Base-by-base conservation (phyloP, 2,113 vertebrate genomes). In the Calidris pugnax region DNA sequence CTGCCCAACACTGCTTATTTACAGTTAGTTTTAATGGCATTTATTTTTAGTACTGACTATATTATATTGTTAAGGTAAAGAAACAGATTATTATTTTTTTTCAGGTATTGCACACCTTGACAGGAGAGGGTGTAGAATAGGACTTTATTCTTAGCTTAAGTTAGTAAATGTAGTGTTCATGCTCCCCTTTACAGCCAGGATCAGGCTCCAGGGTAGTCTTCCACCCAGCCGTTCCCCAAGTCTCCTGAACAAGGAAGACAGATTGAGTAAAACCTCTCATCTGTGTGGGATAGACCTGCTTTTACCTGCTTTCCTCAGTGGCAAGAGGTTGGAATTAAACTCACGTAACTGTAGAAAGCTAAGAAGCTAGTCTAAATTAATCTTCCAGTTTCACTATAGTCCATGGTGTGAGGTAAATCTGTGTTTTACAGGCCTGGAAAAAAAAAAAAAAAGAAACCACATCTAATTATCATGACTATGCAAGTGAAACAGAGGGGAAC, bases 91-190 rank as follows among this genome's bases (percentile, higher is more conserved):
- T 53, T 53, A 57, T 4, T 68, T 17, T 64, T 68, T 79, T 68
- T 60, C 23, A 87, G 7, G 23, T 75, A 56, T 90, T 85, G 5
- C 0, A 0, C 16, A 47, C 8, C 33, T 11, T 41, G 32, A 47
- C 22, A 33, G 10, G 8, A 87, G 3, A 41, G 0, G 0, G 4
- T 67, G 6, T 45, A 30, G 32, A 87, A 71, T 7, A 39, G 12
- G 15, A 66, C 3, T 64, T 69, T n/a, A 71, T 85, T 10, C 5
- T 51, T 56, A 50, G 30, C 6, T 73, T 59, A 72, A 59, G 2
- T 71, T 55, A 50, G n/a, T 33, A 82, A 88, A 75, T 64, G 15
- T 2, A 35, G 7, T 50, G 50, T 7, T 22, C 62, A 16, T 9
- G 8, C 19, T 32, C 7, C 10, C 3, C 4, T 50, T 80, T 51